A percentile compares a stretch with the other conserved stretches of the same genome.
Conservation (phyloP, 2,113 vertebrate genomes). For the Lamprologus ornatipinnis region DNA sequence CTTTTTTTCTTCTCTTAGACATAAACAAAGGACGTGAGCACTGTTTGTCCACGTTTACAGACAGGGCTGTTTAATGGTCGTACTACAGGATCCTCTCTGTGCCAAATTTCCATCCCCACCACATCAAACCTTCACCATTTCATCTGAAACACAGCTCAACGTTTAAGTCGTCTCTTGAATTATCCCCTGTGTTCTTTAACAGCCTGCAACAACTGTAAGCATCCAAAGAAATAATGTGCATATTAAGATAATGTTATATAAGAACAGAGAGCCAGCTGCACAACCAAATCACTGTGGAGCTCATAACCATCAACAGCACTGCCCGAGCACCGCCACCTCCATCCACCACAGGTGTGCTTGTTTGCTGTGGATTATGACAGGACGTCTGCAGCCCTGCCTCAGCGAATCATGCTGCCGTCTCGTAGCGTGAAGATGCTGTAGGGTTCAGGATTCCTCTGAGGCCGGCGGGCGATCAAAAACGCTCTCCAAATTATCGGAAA, state of each 20-base stretch:
- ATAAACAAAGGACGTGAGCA: not conserved
- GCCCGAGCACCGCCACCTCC: not conserved
- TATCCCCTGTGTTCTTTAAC: not conserved
- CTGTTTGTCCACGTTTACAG: not conserved
- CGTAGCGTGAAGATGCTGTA: rapidly evolving
- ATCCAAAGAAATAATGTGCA: not conserved
- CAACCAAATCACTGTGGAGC: not conserved
- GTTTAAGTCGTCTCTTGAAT: not conserved
- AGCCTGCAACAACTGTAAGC: not conserved
- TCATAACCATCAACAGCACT: not conserved
- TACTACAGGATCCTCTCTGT: not conserved
- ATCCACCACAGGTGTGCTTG: not conserved
- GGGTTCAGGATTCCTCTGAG: not conserved
- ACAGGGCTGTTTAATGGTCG: not conserved
- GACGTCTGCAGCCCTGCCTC: not conserved
- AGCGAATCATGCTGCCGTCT: not conserved
- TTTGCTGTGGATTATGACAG: not conserved
- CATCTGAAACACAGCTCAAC: not conserved
- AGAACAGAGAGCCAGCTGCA: not conserved
- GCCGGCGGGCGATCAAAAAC: not conserved
- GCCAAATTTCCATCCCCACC: not conserved
- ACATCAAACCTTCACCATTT: not conserved
- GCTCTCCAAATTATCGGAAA: not conserved
- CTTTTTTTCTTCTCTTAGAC: not conserved
- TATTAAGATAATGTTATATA: not conserved